Conservation (phyloP, 2,113 vertebrate species). For the Silurus asotus region DNA sequence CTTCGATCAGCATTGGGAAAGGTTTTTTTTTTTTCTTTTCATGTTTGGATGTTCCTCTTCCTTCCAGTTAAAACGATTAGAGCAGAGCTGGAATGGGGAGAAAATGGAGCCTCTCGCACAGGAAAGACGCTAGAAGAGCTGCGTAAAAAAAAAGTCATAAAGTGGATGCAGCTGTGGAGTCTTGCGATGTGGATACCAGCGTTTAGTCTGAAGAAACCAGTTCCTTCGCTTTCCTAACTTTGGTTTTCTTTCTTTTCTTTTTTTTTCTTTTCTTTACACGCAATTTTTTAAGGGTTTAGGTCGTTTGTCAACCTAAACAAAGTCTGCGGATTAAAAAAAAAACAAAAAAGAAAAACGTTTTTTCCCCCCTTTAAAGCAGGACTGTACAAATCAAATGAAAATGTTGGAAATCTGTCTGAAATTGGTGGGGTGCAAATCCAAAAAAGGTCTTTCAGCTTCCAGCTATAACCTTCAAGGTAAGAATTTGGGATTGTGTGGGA, state of each 20-base stretch:
- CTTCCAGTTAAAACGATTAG: slow-evolving; percentile 40
- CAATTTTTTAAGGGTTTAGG: slow-evolving; percentile 16
- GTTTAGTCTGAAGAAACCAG: neutral
- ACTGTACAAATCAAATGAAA: slow-evolving; percentile 83
- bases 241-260: neutral
- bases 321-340: too few relatives aligned
- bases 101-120: slow-evolving; percentile 68
- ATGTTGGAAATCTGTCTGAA: slow-evolving; percentile 99
- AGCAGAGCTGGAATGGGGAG: slow-evolving; percentile 47
- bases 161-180: slow-evolving; percentile 38
- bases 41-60: neutral
- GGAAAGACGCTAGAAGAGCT: slow-evolving; percentile 61
- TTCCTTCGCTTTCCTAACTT: neutral
- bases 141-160: slow-evolving; percentile 17
- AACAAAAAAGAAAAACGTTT: slow-evolving; percentile 16
- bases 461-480: slow-evolving; percentile 98
- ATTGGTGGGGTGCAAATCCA: slow-evolving; percentile 98
- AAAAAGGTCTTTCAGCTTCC: slow-evolving; percentile 95
- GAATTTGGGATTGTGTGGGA: slow-evolving; percentile 41
- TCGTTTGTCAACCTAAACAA: neutral
- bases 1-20: neutral
- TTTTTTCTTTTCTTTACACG: neutral
- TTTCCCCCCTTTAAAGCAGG: slow-evolving; percentile 50
- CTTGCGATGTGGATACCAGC: slow-evolving; percentile 21
- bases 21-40: neutral